phyloP scores from a whole-genome alignment of 2,888 invertebrate genomes.

The Pharmacophagus antenor region DNA sequence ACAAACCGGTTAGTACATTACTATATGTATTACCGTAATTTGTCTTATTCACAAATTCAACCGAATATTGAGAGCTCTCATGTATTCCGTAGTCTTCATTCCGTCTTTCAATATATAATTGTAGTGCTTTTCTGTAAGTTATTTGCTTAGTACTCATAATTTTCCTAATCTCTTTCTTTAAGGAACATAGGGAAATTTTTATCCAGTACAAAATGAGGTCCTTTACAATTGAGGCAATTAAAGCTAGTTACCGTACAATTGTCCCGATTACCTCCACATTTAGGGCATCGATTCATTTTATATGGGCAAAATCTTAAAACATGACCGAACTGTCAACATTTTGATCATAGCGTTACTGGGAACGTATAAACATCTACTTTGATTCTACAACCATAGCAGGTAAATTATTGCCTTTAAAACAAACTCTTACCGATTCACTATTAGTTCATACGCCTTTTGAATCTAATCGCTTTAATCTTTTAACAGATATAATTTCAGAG shows the following conservation, averaged over 20 bases:
- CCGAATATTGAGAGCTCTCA: too few species aligned
- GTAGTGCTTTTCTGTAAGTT: background rate
- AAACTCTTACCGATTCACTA: background rate
- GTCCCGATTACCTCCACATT: background rate
- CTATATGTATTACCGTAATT: too few species aligned
- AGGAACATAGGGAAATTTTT: constrained; percentile 5
- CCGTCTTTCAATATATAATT: background rate
- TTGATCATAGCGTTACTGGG: background rate
- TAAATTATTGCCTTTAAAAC: background rate
- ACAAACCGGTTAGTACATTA: too few species aligned
- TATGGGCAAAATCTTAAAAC: background rate
- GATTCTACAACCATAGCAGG: too few species aligned
- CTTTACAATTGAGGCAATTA: constrained; percentile 2
- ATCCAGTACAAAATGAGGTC: background rate
- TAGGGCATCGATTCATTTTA: background rate
- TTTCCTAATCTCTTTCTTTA: constrained; percentile 6
- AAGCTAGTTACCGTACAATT: background rate
- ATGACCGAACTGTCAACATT: constrained; percentile 1
- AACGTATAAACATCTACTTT: background rate
- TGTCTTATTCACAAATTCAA: too few species aligned
- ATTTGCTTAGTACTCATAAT: background rate
- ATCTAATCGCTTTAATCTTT: background rate
- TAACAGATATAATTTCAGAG: background rate
- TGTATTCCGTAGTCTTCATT: too few species aligned
- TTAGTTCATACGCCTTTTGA: background rate